Conservation (phyloP, 2,797 vertebrate species). For the Synanceia verrucosa region DNA sequence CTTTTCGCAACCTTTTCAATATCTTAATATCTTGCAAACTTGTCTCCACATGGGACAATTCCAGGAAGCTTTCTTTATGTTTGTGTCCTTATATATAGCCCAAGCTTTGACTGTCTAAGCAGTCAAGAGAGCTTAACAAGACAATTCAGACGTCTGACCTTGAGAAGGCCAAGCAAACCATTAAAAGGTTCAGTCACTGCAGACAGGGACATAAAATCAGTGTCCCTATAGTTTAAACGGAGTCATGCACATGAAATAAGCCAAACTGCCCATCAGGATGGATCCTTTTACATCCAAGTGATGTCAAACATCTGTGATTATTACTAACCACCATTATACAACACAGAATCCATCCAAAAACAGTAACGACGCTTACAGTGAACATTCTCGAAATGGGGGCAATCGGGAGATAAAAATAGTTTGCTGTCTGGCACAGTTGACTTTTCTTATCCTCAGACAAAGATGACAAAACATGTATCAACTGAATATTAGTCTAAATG, state of each 20-base stretch:
- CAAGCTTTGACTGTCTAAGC: constrained; percentile 39
- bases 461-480: constrained; percentile 39
- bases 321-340: constrained; percentile 7
- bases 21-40: not conserved
- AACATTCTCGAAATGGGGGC: constrained; percentile 53
- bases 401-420: constrained; percentile 59
- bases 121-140: constrained; percentile 37
- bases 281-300: constrained; percentile 1
- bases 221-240: constrained; percentile 15
- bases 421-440: constrained; percentile 51
- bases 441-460: constrained; percentile 56
- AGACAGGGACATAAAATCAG: constrained; percentile 19
- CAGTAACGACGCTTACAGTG: constrained; percentile 5
- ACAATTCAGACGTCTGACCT: constrained; percentile 35
- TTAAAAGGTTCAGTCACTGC: constrained; percentile 25
- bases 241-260: constrained; percentile 15
- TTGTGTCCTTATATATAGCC: constrained; percentile 47
- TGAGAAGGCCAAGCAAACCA: constrained; percentile 32
- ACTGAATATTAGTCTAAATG: constrained; percentile 40
- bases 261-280: constrained; percentile 4
- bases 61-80: constrained; percentile 33
- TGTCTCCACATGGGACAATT: constrained; percentile 31
- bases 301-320: constrained; percentile 14
- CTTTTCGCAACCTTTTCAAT: not conserved
- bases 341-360: constrained; percentile 10